Evolutionary conservation across 2,113 vertebrate species (phyloP).

Genomic region (Nycticryphes semicollaris): DNA sequence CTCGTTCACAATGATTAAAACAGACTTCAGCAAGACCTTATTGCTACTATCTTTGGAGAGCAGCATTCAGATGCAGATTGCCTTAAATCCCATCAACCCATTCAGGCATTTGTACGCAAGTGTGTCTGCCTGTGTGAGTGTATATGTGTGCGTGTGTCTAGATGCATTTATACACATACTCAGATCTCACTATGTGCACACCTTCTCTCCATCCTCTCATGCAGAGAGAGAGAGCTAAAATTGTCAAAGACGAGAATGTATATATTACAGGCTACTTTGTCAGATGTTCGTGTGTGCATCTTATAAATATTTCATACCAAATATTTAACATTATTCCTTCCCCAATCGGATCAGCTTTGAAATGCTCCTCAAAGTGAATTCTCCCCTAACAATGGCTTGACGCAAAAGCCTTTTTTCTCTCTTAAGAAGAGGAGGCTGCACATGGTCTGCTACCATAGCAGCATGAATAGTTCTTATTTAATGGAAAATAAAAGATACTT

Average conservation of each 20-base stretch:
- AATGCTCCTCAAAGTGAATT: constrained; percentile 80
- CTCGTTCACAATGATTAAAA: constrained; percentile 65
- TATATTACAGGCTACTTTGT: constrained; percentile 75
- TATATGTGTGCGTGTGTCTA: not conserved
- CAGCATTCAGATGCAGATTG: constrained; percentile 94
- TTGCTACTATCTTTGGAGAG: constrained; percentile 71
- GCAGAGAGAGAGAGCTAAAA: constrained; percentile 32
- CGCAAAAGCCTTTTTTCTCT: constrained; percentile 74
- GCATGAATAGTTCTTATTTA: constrained; percentile 76
- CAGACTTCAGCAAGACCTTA: constrained; percentile 75
- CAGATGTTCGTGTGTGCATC: constrained; percentile 61
- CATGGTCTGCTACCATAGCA: constrained; percentile 80
- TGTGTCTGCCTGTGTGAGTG: constrained; percentile 10
- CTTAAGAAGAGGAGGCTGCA: constrained; percentile 75
- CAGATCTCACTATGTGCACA: not conserved
- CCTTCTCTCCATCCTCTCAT: not conserved
- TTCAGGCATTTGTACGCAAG: constrained; percentile 63
- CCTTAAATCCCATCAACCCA: constrained; percentile 83
- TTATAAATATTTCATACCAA: constrained; percentile 89
- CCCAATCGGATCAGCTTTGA: constrained; percentile 80
- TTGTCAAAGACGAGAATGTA: constrained; percentile 50
- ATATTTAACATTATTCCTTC: constrained; percentile 82
- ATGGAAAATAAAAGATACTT: constrained; percentile 79
- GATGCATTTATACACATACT: constrained; percentile 44
- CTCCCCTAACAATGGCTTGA: constrained; percentile 83